Evolutionary conservation across 2,888 invertebrate species (phyloP), one percentile per base, ranked within the genome.

Genomic region (Bursaphelenchus okinawaensis): DNA sequence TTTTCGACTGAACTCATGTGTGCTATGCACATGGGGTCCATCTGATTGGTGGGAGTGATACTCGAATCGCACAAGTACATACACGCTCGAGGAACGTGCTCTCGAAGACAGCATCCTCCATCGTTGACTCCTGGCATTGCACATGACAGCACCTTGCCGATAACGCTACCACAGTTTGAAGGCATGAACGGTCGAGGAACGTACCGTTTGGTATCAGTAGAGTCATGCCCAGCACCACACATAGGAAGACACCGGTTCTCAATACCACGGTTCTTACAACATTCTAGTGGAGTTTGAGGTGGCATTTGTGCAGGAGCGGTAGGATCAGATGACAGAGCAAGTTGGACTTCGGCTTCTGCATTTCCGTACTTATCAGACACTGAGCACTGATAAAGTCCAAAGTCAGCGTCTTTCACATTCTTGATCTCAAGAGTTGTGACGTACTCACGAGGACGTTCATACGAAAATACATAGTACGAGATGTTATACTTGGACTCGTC

Each of bases 21-120:
- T 22, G 65, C 54, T 29, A 66, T 22, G 60, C 73, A 73, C 9
- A 60, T 51, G 16, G 57, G 52, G 2, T 63, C 60, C 68, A 73
- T 63, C 24, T 60, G 62, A 52, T 71, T 74, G 8, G 22, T 51
- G 19, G 68, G 66, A n/a, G 55, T 40, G 3, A 61, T 52, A 31
- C 55, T 54, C 54, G 59, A 59, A 60, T 73, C 74, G 62, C 73
- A 73, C 24, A 73, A 58, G 57, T 75, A 75, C 70, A 73, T 68
- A 65, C 73, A 73, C 12, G 50, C 31, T 4, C 66, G 50, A 1
- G 73, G 73, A 9, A 73, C 62, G 54, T 62, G 20, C 62, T 55
- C 50, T 27, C 19, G 27, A n/a, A 68, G 24, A 31, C 68, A 68
- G 55, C 68, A 68, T 24, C 54, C 54, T 26, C 64, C 57, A 26